These are phyloP conservation scores for Agrochola lychnidis DNA, from an alignment of 2,888 invertebrate species.

Conservation along the genomic window DNA sequence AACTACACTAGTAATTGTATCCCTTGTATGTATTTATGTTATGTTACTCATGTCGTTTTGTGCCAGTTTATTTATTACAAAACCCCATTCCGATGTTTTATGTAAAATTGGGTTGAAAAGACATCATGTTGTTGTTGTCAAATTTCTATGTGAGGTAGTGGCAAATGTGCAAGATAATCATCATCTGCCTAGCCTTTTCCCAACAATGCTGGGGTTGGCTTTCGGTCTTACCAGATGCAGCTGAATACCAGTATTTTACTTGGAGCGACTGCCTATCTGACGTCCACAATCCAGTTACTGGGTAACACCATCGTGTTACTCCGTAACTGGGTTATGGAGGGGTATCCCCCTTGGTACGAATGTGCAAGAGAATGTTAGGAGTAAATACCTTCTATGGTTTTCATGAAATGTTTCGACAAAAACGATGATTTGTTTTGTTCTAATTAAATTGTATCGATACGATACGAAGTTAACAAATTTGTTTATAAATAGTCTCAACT, in stretches of 20 bases:
- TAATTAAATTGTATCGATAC: neutral
- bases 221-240: neutral
- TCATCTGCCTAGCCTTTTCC: neutral
- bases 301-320: too few species aligned
- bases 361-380: neutral
- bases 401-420: neutral
- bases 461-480: conserved; percentile 1
- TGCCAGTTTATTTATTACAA: neutral
- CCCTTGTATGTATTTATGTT: conserved; percentile 29
- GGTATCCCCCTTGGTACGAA: neutral
- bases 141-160: neutral
- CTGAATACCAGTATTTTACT: neutral
- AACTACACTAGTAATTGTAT: conserved; percentile 48
- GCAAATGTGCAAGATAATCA: neutral
- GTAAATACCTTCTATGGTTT: neutral
- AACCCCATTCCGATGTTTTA: neutral
- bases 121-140: neutral
- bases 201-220: neutral
- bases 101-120: neutral
- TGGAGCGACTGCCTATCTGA: neutral
- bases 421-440: neutral
- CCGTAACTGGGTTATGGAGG: too few species aligned
- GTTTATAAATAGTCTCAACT: conserved; percentile 23
- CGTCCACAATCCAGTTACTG: neutral
- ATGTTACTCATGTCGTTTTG: conserved; percentile 11